Evolutionary conservation across 2,113 vertebrate genomes (phyloP).

Genomic region (Hypanus sabinus): DNA sequence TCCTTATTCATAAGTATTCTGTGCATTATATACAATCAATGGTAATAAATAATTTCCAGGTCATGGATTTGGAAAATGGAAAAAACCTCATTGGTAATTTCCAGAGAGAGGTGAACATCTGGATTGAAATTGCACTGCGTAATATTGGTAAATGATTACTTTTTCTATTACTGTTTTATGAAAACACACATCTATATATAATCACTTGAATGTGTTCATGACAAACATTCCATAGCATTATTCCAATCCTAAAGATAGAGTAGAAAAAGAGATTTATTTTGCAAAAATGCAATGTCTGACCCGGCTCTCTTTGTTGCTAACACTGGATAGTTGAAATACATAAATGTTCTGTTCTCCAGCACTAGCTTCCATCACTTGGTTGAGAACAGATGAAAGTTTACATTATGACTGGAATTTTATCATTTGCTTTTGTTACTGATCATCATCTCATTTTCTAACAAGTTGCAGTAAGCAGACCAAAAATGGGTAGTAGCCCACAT

Average conservation of each 20-base stretch:
- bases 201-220: background rate
- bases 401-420: conserved; percentile 2
- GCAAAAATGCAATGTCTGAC: background rate
- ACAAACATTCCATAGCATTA: background rate
- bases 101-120: background rate
- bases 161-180: background rate
- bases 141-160: background rate
- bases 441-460: background rate
- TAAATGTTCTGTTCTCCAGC: background rate
- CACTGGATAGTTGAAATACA: background rate
- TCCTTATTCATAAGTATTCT: background rate
- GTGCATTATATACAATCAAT: background rate
- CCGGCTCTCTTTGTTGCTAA: background rate
- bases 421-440: background rate
- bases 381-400: too few relatives aligned
- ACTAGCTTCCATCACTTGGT: background rate
- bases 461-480: background rate
- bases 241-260: background rate
- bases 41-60: background rate
- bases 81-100: background rate
- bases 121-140: background rate
- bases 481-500: background rate
- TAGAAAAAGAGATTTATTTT: background rate
- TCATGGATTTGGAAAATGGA: background rate
- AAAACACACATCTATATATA: background rate